phyloP scores from a whole-genome alignment of 2,888 invertebrate species.

The Halocaridina rubra region DNA sequence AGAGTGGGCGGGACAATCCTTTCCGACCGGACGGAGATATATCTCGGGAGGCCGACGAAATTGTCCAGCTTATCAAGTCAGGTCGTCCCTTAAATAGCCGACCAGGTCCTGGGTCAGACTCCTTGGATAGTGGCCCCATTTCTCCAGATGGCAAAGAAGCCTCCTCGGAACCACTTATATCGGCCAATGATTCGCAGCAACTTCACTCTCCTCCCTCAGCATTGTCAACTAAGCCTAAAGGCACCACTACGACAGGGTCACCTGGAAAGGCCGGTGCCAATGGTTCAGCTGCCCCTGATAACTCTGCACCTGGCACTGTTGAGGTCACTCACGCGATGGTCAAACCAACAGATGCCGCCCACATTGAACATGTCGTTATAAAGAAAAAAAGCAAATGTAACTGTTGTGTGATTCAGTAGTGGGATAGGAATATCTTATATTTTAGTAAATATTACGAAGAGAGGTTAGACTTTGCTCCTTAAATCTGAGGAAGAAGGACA shows the following conservation, averaged over 20 bases:
- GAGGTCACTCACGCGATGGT: conserved; percentile 81
- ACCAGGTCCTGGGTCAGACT: conserved; percentile 68
- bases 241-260: conserved; percentile 66
- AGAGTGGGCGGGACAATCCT: conserved; percentile 97
- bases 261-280: conserved; percentile 67
- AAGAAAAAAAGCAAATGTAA: conserved; percentile 96
- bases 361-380: conserved; percentile 88
- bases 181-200: conserved; percentile 16
- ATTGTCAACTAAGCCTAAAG: conserved; percentile 64
- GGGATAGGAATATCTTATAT: too few species aligned
- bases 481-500: too few species aligned
- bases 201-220: conserved; percentile 7
- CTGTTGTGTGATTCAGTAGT: conserved; percentile 91
- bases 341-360: conserved; percentile 74
- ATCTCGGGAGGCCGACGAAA: conserved; percentile 94
- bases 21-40: conserved; percentile 96
- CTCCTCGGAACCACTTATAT: conserved; percentile 63
- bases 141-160: conserved; percentile 49
- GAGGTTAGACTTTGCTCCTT: too few species aligned
- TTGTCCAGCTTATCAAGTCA: conserved; percentile 92
- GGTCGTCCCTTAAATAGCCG: conserved; percentile 80
- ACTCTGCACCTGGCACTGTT: conserved; percentile 71
- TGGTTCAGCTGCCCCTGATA: conserved; percentile 69
- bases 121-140: neutral
- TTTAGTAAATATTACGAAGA: too few species aligned